Conservation (phyloP, 2,888 invertebrate species). For the Cosmorhoe ocellata region DNA sequence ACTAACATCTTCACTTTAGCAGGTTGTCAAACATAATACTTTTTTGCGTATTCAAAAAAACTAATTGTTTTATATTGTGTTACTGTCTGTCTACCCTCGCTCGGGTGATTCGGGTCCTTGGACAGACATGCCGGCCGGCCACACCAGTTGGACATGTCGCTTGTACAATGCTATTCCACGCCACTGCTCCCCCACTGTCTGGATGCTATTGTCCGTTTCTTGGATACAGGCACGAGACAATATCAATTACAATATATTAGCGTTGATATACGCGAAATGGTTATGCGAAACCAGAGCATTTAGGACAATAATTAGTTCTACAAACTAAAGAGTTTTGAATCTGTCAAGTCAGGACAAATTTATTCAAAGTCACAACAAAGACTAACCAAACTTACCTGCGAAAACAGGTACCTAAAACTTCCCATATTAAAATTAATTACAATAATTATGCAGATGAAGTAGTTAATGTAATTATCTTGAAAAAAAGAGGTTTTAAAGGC, state of each 20-base stretch:
- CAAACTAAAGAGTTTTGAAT: too few species aligned
- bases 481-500: slow-evolving; percentile 23
- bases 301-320: too few species aligned
- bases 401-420: background rate
- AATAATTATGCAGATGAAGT: slow-evolving; percentile 19
- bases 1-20: too few species aligned
- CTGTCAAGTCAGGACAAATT: too few species aligned
- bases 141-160: slow-evolving; percentile 44
- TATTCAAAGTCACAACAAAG: background rate
- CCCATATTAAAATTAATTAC: slow-evolving; percentile 21
- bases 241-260: slow-evolving; percentile 29
- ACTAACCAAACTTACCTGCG: background rate
- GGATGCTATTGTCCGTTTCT: slow-evolving; percentile 38
- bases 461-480: slow-evolving; percentile 4
- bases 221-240: slow-evolving; percentile 23
- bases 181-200: slow-evolving; percentile 43
- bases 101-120: slow-evolving; percentile 41
- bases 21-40: slow-evolving; percentile 4
- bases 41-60: slow-evolving; percentile 12
- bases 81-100: slow-evolving; percentile 32
- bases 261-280: background rate
- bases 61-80: slow-evolving; percentile 19
- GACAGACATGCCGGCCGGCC: slow-evolving; percentile 32
- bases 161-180: slow-evolving; percentile 48
- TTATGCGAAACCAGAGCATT: too few species aligned